Base-by-base conservation (phyloP, 2,888 invertebrate genomes). In the Cephalotes varians region DNA sequence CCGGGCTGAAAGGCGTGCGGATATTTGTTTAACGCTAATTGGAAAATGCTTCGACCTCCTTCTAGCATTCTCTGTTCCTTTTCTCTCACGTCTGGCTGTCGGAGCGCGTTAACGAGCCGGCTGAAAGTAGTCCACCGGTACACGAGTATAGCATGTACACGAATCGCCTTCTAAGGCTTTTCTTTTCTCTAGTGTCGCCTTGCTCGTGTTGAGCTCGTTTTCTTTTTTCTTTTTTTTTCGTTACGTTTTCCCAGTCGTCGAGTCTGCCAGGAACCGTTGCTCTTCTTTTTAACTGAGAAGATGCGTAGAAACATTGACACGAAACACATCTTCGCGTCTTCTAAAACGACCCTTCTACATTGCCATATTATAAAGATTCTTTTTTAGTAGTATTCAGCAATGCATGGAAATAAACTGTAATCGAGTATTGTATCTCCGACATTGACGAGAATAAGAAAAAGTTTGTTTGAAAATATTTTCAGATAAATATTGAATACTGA, bases 11-110 rank as follows among this genome's bases (percentile, higher is more conserved):
- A 85, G 74, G 83, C 86, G 83, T 90, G 87, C 90, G 88, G 90
- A 91, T 92, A 92, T 92, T 93, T 93, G 93, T 93, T 93, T 91
- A 92, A 93, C 91, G 91, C 91, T 93, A 93, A 93, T 93, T 93
- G 92, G 91, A 93, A 93, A 93, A 91, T 91, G 91, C 93, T 91
- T 92, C 90, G 86, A 84, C 87, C 87, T 87, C 85, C 85, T 85
- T 72, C 40, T 47, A 62, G 64, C 65, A 58, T 82, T 73, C 80
- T 58, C 49, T 34, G 37, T 77, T 69, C 56, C 74, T 67, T 60
- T 37, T 81, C 73, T 79, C 72, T 83, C 64, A 28, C 54, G 62
- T 31, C 74, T 40, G 62, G 73, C 28, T 47, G 51, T 64, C 81
- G 74, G 74, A 74, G 67, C 71, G 72, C 72, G 80, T 74, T 86